Evolutionary conservation across 2,797 vertebrate genomes (phyloP).

Genomic region (Ara ararauna): DNA sequence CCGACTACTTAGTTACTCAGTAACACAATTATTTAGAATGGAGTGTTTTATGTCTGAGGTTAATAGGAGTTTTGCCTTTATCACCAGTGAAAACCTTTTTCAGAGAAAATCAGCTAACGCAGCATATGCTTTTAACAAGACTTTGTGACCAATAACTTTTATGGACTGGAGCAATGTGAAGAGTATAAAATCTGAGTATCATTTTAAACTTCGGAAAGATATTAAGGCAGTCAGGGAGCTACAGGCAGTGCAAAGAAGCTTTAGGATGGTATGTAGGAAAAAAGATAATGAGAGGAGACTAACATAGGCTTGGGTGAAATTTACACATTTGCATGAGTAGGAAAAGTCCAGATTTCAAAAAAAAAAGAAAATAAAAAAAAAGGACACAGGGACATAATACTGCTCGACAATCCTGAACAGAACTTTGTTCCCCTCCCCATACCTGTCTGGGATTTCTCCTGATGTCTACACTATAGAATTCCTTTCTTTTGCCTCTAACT

Average conservation of each 20-base stretch:
- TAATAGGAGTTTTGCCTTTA: not conserved
- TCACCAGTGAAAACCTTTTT: not conserved
- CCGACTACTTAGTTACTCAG: not conserved
- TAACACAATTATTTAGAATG: not conserved
- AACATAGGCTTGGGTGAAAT: not conserved
- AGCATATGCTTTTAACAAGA: not conserved
- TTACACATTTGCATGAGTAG: not conserved
- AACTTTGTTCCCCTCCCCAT: not conserved
- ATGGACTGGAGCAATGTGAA: not conserved
- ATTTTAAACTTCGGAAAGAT: not conserved
- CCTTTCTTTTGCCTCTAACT: not conserved
- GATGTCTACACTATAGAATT: not conserved
- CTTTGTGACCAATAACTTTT: not conserved
- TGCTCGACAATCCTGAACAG: not conserved
- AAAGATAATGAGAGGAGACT: not conserved
- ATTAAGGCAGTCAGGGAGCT: not conserved
- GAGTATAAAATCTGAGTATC: not conserved
- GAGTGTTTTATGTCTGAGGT: not conserved
- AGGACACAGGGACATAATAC: not conserved
- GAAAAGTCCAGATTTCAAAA: not conserved
- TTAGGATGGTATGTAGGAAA: not conserved
- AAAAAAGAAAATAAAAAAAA: not conserved
- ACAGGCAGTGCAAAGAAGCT: not conserved
- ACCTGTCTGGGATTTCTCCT: not conserved
- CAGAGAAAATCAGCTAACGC: not conserved